These are phyloP conservation scores for Paramuricea clavata DNA, from an alignment of 92 coral and sea anemone genomes.

Conservation along the genomic window DNA sequence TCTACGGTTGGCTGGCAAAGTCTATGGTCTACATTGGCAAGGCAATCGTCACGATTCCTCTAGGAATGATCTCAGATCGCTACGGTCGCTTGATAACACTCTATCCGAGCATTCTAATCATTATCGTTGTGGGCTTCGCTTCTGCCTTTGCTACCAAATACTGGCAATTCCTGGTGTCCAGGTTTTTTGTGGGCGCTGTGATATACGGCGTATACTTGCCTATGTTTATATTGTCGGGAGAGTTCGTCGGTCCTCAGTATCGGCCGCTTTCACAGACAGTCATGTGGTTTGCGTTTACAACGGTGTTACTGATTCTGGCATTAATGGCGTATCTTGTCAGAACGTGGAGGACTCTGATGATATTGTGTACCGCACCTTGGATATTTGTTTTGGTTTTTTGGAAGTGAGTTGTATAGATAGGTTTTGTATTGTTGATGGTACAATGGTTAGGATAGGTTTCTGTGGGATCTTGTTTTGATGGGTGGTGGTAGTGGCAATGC, in stretches of 20 bases:
- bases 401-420: constrained; percentile 73
- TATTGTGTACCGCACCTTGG: constrained; percentile 91
- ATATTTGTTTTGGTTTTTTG: constrained; percentile 80
- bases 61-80: constrained; percentile 88
- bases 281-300: constrained; percentile 83
- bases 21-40: constrained; percentile 87
- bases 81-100: constrained; percentile 86
- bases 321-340: constrained; percentile 87
- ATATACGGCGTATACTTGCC: constrained; percentile 90
- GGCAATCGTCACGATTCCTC: constrained; percentile 85
- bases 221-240: constrained; percentile 87
- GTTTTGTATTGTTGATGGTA: no score
- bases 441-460: no score
- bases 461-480: no score
- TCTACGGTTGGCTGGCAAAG: constrained; percentile 89
- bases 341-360: constrained; percentile 88
- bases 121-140: constrained; percentile 76
- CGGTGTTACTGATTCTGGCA: constrained; percentile 79
- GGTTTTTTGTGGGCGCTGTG: constrained; percentile 85
- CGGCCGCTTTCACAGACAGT: constrained; percentile 90
- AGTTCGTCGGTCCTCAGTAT: constrained; percentile 94
- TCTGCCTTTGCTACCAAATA: constrained; percentile 79
- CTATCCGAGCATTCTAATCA: constrained; percentile 81
- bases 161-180: constrained; percentile 81
- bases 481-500: no score